phyloP scores from a whole-genome alignment of 2,113 vertebrate species.

The Peucedramus taeniatus region DNA sequence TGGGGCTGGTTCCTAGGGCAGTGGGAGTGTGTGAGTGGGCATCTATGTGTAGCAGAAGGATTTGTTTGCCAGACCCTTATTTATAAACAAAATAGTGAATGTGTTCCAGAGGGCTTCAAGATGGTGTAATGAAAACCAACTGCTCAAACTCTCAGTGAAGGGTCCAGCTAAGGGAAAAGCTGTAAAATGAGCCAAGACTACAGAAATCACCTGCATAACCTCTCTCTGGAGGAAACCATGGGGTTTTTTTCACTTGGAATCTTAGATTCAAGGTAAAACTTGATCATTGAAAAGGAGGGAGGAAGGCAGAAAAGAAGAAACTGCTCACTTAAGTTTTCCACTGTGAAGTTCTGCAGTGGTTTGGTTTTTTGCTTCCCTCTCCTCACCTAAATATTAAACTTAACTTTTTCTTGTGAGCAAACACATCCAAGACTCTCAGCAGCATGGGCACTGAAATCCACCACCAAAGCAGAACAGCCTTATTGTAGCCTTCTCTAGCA shows the following conservation, averaged over 20 bases:
- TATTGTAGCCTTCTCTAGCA: not conserved
- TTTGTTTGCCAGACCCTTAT: not conserved
- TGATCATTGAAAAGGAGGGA: not conserved
- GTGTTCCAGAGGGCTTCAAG: not conserved
- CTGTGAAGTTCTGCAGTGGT: not conserved
- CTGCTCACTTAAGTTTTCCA: not conserved
- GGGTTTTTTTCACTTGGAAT: not conserved
- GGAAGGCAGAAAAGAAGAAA: not conserved
- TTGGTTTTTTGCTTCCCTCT: not conserved
- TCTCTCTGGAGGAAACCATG: not conserved
- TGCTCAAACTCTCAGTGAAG: not conserved
- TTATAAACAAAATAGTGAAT: not conserved
- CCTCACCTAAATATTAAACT: not conserved
- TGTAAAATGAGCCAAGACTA: not conserved
- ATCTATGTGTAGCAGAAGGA: not conserved
- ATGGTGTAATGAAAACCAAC: fast-evolving
- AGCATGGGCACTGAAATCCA: not conserved
- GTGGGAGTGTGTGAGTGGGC: not conserved
- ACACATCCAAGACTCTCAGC: not conserved
- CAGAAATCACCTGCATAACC: not conserved
- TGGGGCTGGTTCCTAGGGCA: not conserved
- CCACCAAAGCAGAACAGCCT: not conserved
- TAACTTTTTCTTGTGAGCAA: not conserved
- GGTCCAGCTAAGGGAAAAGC: not conserved
- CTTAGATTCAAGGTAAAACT: not conserved